phyloP scores from a whole-genome alignment of 2,797 vertebrate genomes.

The Numenius phaeopus region DNA sequence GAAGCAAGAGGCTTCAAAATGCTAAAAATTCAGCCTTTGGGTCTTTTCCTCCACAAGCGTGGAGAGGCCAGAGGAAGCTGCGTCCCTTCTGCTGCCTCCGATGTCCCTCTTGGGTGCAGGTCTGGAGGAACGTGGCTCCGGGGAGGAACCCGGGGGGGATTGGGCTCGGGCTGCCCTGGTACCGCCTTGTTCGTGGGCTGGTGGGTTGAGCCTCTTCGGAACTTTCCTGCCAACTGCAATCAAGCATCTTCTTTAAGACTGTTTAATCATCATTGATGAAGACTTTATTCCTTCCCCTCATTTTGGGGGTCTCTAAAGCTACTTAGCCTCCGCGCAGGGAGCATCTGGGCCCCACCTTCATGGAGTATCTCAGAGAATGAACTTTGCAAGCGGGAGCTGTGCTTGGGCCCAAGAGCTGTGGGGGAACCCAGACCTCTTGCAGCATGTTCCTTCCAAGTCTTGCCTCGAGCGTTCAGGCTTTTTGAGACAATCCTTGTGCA shows the following conservation, averaged over 20 bases:
- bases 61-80: not conserved
- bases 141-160: rapidly evolving
- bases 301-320: not conserved
- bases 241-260: not conserved
- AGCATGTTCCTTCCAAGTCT: not conserved
- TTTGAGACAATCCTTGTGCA: not conserved
- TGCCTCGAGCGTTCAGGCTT: not conserved
- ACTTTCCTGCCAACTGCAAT: not conserved
- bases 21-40: not conserved
- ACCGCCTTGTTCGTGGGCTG: not conserved
- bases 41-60: not conserved
- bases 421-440: not conserved
- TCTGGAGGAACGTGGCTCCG: not conserved
- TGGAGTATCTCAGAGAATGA: not conserved
- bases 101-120: not conserved
- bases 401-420: not conserved
- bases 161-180: not conserved
- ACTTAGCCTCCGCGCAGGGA: not conserved
- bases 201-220: rapidly evolving
- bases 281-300: not conserved
- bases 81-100: not conserved
- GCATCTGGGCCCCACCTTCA: not conserved
- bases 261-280: not conserved
- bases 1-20: not conserved
- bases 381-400: not conserved